Conservation (phyloP, 2,888 invertebrate species). For the Lasioglossum morio region DNA sequence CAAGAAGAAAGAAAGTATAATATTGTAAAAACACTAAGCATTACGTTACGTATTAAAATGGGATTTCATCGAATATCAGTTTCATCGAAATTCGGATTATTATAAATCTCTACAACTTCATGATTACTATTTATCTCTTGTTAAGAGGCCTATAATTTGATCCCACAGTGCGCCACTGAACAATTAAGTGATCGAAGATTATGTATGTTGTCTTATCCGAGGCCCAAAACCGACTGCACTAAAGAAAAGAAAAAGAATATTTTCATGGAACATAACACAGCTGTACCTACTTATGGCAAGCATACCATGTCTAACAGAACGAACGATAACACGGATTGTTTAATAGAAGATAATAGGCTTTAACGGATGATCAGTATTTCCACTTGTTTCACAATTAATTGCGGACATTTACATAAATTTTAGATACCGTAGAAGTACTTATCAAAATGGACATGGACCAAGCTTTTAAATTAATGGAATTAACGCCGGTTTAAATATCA, state of each 20-base stretch:
- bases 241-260: conserved; percentile 48
- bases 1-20: not conserved
- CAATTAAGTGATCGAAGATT: conserved; percentile 48
- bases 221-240: conserved; percentile 50
- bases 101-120: conserved; percentile 65
- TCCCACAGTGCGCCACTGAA: conserved; percentile 64
- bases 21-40: not conserved
- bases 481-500: not conserved
- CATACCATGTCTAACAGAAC: conserved; percentile 33
- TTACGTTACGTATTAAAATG: not conserved
- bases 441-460: conserved; percentile 46
- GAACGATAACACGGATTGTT: conserved; percentile 27
- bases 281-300: conserved; percentile 66
- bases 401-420: conserved; percentile 24
- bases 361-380: conserved; percentile 28
- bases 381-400: conserved; percentile 10
- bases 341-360: conserved; percentile 34
- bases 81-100: conserved; percentile 46
- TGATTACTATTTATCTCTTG: conserved; percentile 70
- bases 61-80: conserved; percentile 9
- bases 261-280: conserved; percentile 59
- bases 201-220: conserved; percentile 51
- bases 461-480: conserved; percentile 30
- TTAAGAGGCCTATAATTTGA: conserved; percentile 74
- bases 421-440: conserved; percentile 16